Conservation (phyloP, 2,113 vertebrate species). For the Bostrychus sinensis region DNA sequence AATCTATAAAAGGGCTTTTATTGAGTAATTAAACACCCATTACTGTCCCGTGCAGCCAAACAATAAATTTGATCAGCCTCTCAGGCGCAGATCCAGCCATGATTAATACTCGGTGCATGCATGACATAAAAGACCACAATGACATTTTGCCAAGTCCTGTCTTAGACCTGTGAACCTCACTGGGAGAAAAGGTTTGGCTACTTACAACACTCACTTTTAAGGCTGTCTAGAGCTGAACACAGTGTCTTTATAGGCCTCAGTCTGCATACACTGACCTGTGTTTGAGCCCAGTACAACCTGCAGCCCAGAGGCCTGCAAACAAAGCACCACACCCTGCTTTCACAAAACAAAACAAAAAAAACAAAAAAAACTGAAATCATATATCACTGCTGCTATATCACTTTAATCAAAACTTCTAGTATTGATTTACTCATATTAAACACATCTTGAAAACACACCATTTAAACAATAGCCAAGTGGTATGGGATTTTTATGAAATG, state of each 20-base stretch:
- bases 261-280: background rate
- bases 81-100: conserved; percentile 86
- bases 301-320: background rate
- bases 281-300: background rate
- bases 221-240: conserved; percentile 25
- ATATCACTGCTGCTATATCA: too few relatives aligned
- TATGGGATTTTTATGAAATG: too few relatives aligned
- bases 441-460: too few relatives aligned
- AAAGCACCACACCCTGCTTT: background rate
- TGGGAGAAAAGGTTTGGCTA: conserved; percentile 2
- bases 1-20: conserved; percentile 97
- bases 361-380: too few relatives aligned
- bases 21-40: conserved; percentile 99
- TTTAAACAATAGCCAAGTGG: too few relatives aligned
- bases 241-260: background rate
- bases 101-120: conserved; percentile 88
- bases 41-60: conserved; percentile 94
- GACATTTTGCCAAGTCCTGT: conserved; percentile 59
- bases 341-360: background rate
- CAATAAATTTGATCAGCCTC: conserved; percentile 97
- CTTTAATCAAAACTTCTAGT: too few relatives aligned
- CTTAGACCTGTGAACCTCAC: conserved; percentile 19
- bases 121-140: conserved; percentile 84
- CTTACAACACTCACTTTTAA: conserved; percentile 30
- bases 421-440: too few relatives aligned